Conservation (phyloP, 2,888 invertebrate genomes). For the Yponomeuta malinellus region DNA sequence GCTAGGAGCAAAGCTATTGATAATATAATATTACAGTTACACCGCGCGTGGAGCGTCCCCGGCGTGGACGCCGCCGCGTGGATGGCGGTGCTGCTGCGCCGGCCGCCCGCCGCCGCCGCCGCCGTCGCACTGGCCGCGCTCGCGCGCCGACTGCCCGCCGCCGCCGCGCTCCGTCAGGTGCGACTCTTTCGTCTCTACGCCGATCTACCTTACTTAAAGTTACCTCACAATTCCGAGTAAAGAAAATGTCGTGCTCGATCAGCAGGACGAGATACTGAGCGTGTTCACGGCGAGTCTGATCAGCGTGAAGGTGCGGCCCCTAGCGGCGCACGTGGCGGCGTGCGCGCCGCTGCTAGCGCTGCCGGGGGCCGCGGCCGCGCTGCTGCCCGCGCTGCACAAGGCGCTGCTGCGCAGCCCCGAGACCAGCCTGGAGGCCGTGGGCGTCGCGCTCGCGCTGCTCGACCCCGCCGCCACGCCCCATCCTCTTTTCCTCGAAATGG, state of each 20-base stretch:
- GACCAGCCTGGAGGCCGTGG: constrained; percentile 88
- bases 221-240: too few relatives aligned
- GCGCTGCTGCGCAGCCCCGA: constrained; percentile 96
- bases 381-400: constrained; percentile 92
- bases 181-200: too few relatives aligned
- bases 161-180: too few relatives aligned
- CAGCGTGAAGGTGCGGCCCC: constrained; percentile 85
- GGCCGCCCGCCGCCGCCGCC: constrained; percentile 67
- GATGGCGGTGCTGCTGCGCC: constrained; percentile 59
- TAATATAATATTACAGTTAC: constrained; percentile 38
- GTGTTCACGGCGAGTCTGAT: constrained; percentile 71
- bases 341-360: constrained; percentile 80
- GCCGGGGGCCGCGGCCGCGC: constrained; percentile 81
- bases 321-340: constrained; percentile 79
- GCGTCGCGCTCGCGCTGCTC: constrained; percentile 82
- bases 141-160: constrained; percentile 66
- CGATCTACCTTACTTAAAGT: too few relatives aligned
- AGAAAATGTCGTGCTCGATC: not conserved
- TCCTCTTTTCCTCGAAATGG: constrained; percentile 84
- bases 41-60: constrained; percentile 59
- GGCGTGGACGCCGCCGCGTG: constrained; percentile 64
- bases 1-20: not conserved
- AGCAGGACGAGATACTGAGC: not conserved
- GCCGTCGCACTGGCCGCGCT: constrained; percentile 79
- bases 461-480: constrained; percentile 81